A percentile compares a stretch with the other conserved stretches of the same genome.
Conservation (phyloP, 2,113 vertebrate genomes). For the Burhinus oedicnemus region DNA sequence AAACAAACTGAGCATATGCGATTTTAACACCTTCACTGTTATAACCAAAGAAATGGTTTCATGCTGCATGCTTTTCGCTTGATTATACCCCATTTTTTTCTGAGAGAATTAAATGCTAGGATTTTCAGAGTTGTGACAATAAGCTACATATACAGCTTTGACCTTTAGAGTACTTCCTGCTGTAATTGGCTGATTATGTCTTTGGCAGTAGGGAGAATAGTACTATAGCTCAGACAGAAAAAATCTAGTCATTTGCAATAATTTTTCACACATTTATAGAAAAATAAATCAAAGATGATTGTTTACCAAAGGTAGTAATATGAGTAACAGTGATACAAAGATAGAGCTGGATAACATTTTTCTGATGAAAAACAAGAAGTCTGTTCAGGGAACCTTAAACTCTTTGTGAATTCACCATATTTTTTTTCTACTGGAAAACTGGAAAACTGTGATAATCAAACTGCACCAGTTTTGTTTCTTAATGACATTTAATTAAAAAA, state of each 20-base stretch:
- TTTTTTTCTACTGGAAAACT: background rate
- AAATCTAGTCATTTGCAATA: background rate
- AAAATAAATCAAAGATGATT: background rate
- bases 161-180: background rate
- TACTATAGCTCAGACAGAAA: background rate
- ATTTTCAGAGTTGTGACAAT: background rate
- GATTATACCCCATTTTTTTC: background rate
- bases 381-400: background rate
- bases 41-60: background rate
- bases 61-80: background rate
- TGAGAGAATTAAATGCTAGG: background rate
- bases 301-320: background rate
- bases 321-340: background rate
- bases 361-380: background rate
- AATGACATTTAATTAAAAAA: background rate
- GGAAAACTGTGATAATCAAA: background rate
- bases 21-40: background rate
- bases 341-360: background rate
- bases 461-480: background rate
- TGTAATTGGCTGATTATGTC: background rate
- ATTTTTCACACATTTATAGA: background rate
- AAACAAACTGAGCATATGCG: background rate
- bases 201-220: background rate
- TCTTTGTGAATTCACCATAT: background rate
- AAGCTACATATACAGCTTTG: background rate